Evolutionary conservation across 37 sponge, comb jelly and placozoan species (phyloP).

Genomic region (Cladorhizidae sp.): DNA sequence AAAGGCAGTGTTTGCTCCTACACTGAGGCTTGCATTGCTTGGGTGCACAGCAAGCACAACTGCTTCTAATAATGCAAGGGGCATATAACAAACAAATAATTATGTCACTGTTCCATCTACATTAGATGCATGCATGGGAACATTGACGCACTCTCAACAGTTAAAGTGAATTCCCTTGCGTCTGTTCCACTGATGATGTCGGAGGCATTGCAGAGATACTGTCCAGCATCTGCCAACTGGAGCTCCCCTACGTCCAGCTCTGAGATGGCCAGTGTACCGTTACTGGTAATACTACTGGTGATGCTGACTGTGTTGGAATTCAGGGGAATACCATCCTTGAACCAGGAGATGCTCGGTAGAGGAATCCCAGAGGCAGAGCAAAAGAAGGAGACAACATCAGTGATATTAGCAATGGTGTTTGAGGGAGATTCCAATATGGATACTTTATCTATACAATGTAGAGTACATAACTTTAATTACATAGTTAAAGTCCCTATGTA

Average conservation of each 20-base stretch:
- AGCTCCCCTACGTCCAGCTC: neutral
- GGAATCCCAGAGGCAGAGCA: slow-evolving; percentile 45
- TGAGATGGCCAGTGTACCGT: neutral
- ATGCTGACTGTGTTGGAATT: neutral
- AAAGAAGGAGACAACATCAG: slow-evolving; percentile 2
- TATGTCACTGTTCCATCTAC: too few species aligned
- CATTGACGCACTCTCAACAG: neutral
- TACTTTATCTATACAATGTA: neutral
- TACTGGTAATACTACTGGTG: neutral
- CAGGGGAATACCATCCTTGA: neutral
- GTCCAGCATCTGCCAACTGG: slow-evolving; percentile 7
- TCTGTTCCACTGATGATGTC: neutral
- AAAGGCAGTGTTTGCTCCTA: neutral
- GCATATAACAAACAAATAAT: too few species aligned
- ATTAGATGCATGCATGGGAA: neutral
- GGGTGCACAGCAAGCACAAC: neutral
- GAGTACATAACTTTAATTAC: too few species aligned
- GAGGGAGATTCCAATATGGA: neutral
- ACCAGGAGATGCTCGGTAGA: slow-evolving; percentile 29
- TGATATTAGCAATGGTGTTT: neutral
- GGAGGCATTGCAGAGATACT: slow-evolving; percentile 23
- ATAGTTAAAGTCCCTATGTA: neutral
- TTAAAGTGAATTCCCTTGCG: neutral
- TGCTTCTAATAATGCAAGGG: neutral
- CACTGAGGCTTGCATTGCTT: neutral